Percentiles rank a stretch among this genome's conserved stretches.
Conservation (phyloP, 2,113 vertebrate species). For the Patagioenas fasciata region DNA sequence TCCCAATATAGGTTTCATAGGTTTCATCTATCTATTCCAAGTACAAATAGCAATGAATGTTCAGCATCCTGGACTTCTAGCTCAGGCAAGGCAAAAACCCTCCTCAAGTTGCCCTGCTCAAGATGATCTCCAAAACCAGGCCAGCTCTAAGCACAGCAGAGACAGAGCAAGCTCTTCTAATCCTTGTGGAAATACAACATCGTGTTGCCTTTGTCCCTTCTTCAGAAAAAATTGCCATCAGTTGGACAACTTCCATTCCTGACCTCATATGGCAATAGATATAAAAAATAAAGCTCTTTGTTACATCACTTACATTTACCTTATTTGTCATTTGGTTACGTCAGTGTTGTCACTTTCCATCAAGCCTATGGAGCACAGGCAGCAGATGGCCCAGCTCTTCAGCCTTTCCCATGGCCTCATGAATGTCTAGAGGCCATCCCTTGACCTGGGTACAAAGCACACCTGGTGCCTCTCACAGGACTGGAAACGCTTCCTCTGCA, state of each 20-base stretch:
- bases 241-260: background rate
- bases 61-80: background rate
- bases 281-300: background rate
- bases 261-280: background rate
- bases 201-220: background rate
- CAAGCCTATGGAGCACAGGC: background rate
- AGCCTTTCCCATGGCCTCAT: background rate
- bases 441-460: background rate
- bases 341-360: background rate
- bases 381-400: background rate
- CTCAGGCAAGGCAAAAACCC: background rate
- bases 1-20: background rate
- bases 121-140: background rate
- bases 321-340: background rate
- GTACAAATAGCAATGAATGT: background rate
- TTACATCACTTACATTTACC: background rate
- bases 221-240: background rate
- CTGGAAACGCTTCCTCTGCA: background rate
- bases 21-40: background rate
- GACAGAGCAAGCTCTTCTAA: background rate
- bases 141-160: background rate
- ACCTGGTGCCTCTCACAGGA: conserved; percentile 1
- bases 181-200: background rate
- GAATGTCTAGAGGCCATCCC: background rate
- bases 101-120: background rate